Percentiles rank a stretch among this genome's conserved stretches.
phyloP scores from a whole-genome alignment of 2,888 invertebrate genomes.

The Rhamnusium bicolor region DNA sequence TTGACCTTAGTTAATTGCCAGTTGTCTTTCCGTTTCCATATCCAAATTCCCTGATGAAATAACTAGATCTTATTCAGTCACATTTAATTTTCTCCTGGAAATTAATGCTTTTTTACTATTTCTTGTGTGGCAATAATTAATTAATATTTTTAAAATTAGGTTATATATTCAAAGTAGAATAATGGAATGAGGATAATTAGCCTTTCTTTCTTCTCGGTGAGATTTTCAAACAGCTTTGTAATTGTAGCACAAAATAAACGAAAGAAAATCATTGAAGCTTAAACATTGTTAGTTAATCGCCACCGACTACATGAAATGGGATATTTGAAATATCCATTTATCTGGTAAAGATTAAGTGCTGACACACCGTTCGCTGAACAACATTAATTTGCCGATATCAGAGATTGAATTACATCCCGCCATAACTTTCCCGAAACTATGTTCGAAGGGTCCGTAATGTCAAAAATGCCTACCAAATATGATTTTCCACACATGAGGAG shows the following conservation, averaged over 20 bases:
- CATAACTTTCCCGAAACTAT: background rate
- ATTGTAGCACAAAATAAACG: constrained; percentile 10
- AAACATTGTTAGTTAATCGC: constrained; percentile 20
- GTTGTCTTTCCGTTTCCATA: too few relatives aligned
- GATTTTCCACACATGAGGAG: background rate
- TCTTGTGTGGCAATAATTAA: too few relatives aligned
- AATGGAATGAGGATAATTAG: background rate
- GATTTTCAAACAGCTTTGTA: too few relatives aligned
- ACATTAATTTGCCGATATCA: constrained; percentile 22
- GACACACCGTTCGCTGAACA: constrained; percentile 15
- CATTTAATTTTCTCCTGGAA: too few relatives aligned
- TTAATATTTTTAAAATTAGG: background rate
- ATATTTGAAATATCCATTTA: constrained; percentile 24
- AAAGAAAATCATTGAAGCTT: constrained; percentile 6
- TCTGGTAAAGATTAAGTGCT: constrained; percentile 23
- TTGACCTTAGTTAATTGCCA: too few relatives aligned
- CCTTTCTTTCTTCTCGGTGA: too few relatives aligned
- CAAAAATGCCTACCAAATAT: constrained; percentile 1
- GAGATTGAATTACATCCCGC: constrained; percentile 17
- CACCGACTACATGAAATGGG: constrained; percentile 15
- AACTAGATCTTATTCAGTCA: too few relatives aligned
- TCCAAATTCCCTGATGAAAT: too few relatives aligned
- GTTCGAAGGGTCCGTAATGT: background rate
- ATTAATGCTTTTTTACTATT: too few relatives aligned
- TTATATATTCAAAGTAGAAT: background rate